phyloP scores from a whole-genome alignment of 2,888 invertebrate genomes.

The Arctia plantaginis region DNA sequence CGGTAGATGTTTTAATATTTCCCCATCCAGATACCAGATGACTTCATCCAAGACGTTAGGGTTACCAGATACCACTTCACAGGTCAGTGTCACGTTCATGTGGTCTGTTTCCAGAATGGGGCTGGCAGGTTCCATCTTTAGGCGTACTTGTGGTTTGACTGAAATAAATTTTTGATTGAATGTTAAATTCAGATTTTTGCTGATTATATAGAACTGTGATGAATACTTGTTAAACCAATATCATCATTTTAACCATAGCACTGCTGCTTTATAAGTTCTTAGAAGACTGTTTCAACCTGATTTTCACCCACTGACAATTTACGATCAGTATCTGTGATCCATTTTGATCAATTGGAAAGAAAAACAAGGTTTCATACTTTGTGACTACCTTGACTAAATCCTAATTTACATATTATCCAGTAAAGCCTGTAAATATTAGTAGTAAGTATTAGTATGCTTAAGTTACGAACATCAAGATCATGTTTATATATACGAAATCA shows the following conservation, averaged over 20 bases:
- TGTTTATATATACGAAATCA: too few species aligned
- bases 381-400: too few species aligned
- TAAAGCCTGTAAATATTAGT: too few species aligned
- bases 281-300: too few species aligned
- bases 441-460: too few species aligned
- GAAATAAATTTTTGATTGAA: constrained; percentile 36
- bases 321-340: too few species aligned
- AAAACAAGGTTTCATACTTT: too few species aligned
- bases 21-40: constrained; percentile 95
- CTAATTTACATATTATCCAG: too few species aligned
- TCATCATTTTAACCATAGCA: not conserved
- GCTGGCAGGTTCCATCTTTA: constrained; percentile 91
- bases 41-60: constrained; percentile 91
- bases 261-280: too few species aligned
- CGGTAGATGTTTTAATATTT: constrained; percentile 93
- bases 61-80: constrained; percentile 93
- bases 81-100: constrained; percentile 93
- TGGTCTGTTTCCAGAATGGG: constrained; percentile 93
- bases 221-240: not conserved
- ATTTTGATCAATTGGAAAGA: too few species aligned
- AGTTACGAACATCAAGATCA: too few species aligned
- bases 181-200: not conserved
- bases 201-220: not conserved
- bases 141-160: constrained; percentile 93
- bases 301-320: too few species aligned